Base-by-base conservation (phyloP, 2,888 invertebrate species). In the Plagodis dolabraria region DNA sequence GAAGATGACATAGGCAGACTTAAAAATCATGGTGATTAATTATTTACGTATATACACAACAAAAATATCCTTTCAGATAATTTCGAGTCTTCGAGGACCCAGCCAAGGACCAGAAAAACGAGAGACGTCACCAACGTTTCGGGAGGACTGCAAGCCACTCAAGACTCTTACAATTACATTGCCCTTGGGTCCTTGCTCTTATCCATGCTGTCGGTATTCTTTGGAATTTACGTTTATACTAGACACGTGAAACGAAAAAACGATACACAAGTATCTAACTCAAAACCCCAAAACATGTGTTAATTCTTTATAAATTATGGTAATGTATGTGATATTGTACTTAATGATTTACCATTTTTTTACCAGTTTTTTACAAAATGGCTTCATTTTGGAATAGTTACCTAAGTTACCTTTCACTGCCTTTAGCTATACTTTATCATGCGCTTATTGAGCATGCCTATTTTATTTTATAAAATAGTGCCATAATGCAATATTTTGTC, bases 391-490 rank as follows among this genome's bases (percentile, higher is more conserved):
- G 53, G 69, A 66, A 71, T 75, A 57, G 61, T 53, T 62, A 50
- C 53, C 56, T 47, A 56, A 58, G 60, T 49, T 62, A 62, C 22
- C 53, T 65, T 63, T 77, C 85, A 88, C 87, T 87, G 88, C 86
- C 86, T 79, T 70, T 77, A 85, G 84, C 83, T 83, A 83, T 40
- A 40, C 1, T 75, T 72, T 68, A 72, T 75, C 70, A 72, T 76
- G 80, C 80, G 76, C 79, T 76, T 53, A 53, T 4, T 53, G 71
- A 67, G 75, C 75, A 81, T 84, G 82, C 80, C 85, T 87, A 86
- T 84, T 87, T 87, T 86, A 86, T 86, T 79, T 76, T 71, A 80
- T 89, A 85, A 87, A 85, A 87, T 88, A 89, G 90, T 91, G 91
- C 91, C 91, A 91, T 91, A 90, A 63, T 65, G 63, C 65, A 71